These are phyloP conservation scores for Crocidura indochinensis DNA, from an alignment of 2,797 vertebrate genomes.

Conservation along the genomic window DNA sequence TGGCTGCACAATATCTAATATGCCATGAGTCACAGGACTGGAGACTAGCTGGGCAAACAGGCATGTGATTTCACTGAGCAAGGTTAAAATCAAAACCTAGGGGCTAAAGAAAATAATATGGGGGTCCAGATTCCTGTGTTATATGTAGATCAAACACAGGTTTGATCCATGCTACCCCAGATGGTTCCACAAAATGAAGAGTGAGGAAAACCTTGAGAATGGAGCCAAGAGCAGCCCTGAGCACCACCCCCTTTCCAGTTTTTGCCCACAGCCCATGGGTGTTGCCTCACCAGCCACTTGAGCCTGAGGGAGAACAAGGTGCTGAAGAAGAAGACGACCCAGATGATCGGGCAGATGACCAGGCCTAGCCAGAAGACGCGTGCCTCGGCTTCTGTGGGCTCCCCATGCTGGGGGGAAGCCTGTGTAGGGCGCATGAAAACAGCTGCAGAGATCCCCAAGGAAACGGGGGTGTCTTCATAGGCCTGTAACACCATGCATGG, in stretches of 20 bases:
- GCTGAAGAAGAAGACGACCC: conserved; percentile 94
- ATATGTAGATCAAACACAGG: too few species aligned
- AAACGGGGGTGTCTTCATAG: too few species aligned
- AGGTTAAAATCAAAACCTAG: too few species aligned
- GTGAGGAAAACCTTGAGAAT: not conserved
- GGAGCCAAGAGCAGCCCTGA: too few species aligned
- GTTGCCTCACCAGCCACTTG: conserved; percentile 93
- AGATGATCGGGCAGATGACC: conserved; percentile 94
- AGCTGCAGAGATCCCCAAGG: not conserved
- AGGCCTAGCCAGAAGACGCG: conserved; percentile 95
- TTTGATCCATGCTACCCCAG: not conserved
- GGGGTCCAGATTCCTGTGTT: too few species aligned
- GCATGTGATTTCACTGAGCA: not conserved
- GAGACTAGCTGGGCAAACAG: too few species aligned
- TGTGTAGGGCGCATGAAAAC: conserved; percentile 63
- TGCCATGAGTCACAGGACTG: too few species aligned
- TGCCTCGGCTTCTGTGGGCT: conserved; percentile 92
- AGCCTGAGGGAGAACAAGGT: conserved; percentile 94
- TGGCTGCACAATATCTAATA: not conserved
- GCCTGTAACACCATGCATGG: too few species aligned
- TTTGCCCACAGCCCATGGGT: not conserved
- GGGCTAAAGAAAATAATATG: too few species aligned
- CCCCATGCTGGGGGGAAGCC: conserved; percentile 80
- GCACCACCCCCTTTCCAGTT: not conserved
- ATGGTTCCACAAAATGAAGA: too few species aligned